phyloP scores from a whole-genome alignment of 2,888 invertebrate species.

The Drosophila peninsularis region DNA sequence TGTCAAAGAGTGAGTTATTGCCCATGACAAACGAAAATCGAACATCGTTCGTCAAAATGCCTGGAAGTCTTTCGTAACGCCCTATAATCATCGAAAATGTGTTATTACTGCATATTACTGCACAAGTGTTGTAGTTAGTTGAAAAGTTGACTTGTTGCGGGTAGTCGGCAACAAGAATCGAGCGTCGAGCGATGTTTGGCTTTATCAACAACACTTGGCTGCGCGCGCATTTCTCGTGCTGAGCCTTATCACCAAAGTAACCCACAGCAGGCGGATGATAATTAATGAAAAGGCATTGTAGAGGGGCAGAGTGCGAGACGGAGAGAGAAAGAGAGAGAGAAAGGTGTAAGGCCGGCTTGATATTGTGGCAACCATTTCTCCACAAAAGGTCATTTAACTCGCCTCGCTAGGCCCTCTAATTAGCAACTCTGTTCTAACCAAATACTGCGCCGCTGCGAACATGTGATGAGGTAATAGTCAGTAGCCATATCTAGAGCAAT shows the following conservation, averaged over 20 bases:
- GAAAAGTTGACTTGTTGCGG: conserved; percentile 19
- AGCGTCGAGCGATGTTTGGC: conserved; percentile 13
- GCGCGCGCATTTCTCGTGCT: conserved; percentile 30
- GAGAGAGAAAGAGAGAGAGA: neutral
- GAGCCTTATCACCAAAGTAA: conserved; percentile 52
- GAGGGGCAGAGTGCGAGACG: neutral
- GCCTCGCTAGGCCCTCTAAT: conserved; percentile 48
- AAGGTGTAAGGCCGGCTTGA: neutral
- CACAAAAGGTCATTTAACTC: conserved; percentile 69
- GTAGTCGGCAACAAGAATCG: conserved; percentile 23
- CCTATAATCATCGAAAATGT: conserved; percentile 9
- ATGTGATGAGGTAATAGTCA: conserved; percentile 62
- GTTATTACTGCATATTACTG: neutral
- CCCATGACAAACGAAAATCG: conserved; percentile 1
- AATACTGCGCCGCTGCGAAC: conserved; percentile 19
- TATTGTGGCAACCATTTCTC: conserved; percentile 18
- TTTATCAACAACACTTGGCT: conserved; percentile 40
- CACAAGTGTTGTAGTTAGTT: conserved; percentile 7
- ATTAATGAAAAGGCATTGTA: conserved; percentile 11
- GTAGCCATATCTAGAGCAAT: conserved; percentile 11
- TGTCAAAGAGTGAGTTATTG: conserved; percentile 21
- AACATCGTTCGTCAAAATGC: conserved; percentile 16
- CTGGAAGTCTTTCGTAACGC: conserved; percentile 9
- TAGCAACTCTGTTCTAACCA: conserved; percentile 62
- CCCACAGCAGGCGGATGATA: conserved; percentile 33